These are phyloP conservation scores for Acinonyx jubatus DNA, from an alignment of 2,113 vertebrate genomes.

Conservation along the genomic window DNA sequence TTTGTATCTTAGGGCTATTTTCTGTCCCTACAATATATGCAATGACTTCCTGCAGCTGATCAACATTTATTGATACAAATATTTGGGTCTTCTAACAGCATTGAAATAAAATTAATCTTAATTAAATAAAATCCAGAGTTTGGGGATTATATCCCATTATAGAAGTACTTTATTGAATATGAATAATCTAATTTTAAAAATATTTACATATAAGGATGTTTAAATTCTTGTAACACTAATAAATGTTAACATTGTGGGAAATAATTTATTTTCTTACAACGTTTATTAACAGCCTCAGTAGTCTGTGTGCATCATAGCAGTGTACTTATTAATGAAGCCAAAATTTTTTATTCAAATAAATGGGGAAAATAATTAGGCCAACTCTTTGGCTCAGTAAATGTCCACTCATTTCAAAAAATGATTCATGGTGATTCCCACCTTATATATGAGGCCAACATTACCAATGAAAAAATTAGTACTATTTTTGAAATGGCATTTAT, in stretches of 20 bases:
- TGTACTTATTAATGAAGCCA: conserved; percentile 29
- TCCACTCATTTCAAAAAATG: not conserved
- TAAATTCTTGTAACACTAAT: conserved; percentile 25
- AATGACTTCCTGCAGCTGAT: not conserved
- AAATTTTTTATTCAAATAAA: conserved; percentile 36
- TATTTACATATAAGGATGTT: not conserved
- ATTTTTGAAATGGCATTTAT: conserved; percentile 10
- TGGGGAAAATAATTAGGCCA: not conserved
- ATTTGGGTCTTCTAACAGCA: not conserved
- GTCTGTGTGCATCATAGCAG: not conserved
- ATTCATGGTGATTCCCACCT: not conserved
- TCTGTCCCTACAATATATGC: not conserved
- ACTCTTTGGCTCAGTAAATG: not conserved
- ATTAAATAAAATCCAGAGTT: not conserved
- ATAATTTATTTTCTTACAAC: conserved; percentile 24
- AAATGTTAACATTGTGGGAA: conserved; percentile 20
- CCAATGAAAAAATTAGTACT: not conserved
- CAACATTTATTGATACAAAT: not conserved
- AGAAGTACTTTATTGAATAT: conserved; percentile 1
- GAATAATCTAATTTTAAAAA: conserved; percentile 11
- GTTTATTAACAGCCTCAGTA: conserved; percentile 29
- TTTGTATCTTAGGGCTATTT: not conserved
- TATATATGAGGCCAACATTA: not conserved
- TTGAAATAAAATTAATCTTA: conserved; percentile 36
- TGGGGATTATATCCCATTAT: not conserved